Percentiles rank a stretch among this genome's conserved stretches.
Evolutionary conservation across 2,113 vertebrate species (phyloP).

Genomic region (Nesoenas mayeri): DNA sequence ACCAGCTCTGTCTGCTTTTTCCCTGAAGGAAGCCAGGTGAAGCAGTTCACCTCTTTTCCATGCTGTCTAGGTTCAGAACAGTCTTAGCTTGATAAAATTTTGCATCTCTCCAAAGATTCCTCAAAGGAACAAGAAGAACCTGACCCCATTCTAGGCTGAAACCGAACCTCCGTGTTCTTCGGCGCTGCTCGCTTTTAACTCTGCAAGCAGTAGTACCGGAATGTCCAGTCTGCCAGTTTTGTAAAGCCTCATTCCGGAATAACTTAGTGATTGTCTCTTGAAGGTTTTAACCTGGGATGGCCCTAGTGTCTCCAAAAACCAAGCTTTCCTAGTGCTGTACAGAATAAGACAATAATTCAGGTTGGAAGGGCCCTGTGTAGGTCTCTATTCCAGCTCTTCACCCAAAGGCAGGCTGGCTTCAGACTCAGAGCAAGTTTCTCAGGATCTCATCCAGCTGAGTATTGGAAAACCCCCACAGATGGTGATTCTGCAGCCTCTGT

Average conservation of each 20-base stretch:
- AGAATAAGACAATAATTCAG: neutral
- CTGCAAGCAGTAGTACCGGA: neutral
- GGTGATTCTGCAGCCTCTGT: neutral
- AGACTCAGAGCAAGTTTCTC: neutral
- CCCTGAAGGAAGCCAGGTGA: neutral
- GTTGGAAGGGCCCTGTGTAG: neutral
- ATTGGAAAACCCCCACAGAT: neutral
- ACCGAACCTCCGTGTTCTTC: neutral
- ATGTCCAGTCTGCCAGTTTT: neutral
- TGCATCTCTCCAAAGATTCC: neutral
- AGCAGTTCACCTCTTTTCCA: neutral
- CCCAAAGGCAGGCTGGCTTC: neutral
- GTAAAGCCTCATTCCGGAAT: neutral
- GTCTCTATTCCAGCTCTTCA: neutral
- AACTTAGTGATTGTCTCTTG: neutral
- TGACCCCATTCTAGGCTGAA: neutral
- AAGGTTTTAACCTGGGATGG: neutral
- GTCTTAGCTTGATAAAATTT: neutral
- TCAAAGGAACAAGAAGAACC: neutral
- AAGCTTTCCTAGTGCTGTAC: neutral
- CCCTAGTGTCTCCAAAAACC: neutral
- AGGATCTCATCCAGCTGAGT: neutral
- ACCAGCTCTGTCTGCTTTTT: neutral
- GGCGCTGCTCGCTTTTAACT: neutral
- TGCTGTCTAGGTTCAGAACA: neutral